Evolutionary conservation across 2,888 invertebrate genomes (phyloP).

Genomic region (Smittia aterrima): DNA sequence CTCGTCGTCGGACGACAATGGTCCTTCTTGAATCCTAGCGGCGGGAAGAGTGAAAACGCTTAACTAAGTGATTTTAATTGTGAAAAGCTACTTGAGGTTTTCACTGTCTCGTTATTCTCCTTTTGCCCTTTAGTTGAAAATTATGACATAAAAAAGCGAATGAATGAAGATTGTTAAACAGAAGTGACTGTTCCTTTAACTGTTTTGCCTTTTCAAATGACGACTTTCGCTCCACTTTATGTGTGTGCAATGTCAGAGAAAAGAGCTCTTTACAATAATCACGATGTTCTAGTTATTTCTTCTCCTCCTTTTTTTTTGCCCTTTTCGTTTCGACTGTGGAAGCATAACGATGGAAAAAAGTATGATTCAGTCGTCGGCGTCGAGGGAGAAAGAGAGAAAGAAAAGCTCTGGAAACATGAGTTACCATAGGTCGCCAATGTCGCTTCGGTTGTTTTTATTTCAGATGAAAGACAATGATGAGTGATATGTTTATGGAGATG

Average conservation of each 20-base stretch:
- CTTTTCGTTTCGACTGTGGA: neutral
- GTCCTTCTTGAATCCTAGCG: neutral
- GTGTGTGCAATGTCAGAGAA: conserved; percentile 27
- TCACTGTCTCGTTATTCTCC: neutral
- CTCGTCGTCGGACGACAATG: neutral
- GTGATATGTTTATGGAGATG: conserved; percentile 25
- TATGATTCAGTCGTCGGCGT: no score
- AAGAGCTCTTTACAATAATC: conserved; percentile 36
- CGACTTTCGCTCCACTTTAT: neutral
- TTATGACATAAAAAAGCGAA: neutral
- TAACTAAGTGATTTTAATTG: conserved; percentile 31
- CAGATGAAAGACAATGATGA: neutral
- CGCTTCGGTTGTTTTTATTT: neutral
- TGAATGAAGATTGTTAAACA: neutral
- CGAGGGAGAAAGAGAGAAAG: no score
- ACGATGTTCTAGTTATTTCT: conserved; percentile 28
- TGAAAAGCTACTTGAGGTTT: neutral
- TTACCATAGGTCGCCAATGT: neutral
- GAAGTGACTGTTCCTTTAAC: neutral
- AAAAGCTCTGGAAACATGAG: neutral
- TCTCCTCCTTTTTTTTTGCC: neutral
- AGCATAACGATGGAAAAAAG: neutral
- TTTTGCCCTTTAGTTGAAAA: neutral
- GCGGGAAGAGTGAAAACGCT: neutral
- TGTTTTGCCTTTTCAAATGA: conserved; percentile 2